Evolutionary conservation across 2,797 vertebrate species (phyloP).

Genomic region (Uromys caudimaculatus): DNA sequence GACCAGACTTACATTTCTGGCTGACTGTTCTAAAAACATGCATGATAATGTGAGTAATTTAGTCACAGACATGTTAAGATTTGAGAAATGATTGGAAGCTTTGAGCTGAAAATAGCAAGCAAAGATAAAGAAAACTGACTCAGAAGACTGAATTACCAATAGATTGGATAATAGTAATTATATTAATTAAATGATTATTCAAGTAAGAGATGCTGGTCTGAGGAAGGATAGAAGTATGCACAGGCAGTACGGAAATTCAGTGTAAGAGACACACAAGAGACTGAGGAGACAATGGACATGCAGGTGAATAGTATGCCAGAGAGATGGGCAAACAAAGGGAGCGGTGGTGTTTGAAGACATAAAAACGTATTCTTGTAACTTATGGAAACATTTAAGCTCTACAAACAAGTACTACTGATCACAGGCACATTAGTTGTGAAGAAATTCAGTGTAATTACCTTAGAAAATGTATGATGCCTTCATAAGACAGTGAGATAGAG

Average conservation of each 20-base stretch:
- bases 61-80: background rate
- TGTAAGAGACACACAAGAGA: background rate
- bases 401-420: background rate
- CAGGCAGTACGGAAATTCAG: background rate
- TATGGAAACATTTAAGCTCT: background rate
- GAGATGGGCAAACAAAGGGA: background rate
- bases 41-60: background rate
- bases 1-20: background rate
- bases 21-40: background rate
- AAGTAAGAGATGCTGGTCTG: background rate
- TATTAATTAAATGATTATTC: background rate
- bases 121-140: background rate
- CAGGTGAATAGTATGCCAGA: background rate
- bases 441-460: background rate
- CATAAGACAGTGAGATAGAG: background rate
- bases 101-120: background rate
- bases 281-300: background rate
- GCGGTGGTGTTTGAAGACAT: background rate
- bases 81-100: background rate
- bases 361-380: background rate
- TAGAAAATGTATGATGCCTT: background rate
- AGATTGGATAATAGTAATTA: background rate
- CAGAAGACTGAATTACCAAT: background rate
- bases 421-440: background rate
- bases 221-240: background rate